A percentile compares a stretch with the other conserved stretches of the same genome.
phyloP scores from a whole-genome alignment of 2,113 vertebrate genomes.

The Rhadina sibilatrix region DNA sequence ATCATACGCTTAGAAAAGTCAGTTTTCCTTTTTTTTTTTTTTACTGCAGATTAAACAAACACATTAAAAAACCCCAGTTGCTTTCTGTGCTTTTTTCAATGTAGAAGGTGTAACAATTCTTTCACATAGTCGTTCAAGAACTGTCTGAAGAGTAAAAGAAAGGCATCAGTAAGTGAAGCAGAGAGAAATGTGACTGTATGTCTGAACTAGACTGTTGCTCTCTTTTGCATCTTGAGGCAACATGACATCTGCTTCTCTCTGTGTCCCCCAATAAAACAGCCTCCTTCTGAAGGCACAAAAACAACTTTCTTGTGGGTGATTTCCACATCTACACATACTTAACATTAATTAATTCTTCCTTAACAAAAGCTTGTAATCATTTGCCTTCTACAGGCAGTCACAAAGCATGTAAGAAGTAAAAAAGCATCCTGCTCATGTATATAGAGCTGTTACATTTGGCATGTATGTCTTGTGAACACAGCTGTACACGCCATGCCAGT shows the following conservation, averaged over 20 bases:
- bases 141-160: neutral
- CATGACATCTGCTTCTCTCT: neutral
- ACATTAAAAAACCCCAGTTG: neutral
- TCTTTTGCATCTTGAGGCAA: neutral
- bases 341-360: neutral
- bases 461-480: accelerated
- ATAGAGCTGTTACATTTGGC: neutral
- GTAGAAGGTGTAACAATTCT: neutral
- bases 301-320: neutral
- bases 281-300: neutral
- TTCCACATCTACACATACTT: neutral
- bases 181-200: neutral
- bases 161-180: neutral
- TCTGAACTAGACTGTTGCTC: neutral
- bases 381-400: neutral
- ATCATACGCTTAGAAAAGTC: slow-evolving; percentile 25
- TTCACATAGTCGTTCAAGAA: neutral
- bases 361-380: neutral
- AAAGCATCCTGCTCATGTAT: neutral
- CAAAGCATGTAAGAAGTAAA: neutral
- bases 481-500: accelerated
- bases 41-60: slow-evolving; percentile 51
- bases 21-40: neutral
- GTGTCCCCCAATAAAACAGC: neutral
- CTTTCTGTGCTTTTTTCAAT: neutral